Evolutionary conservation across 1,140 invertebrate species (phyloP), one percentile per base, ranked within the genome.

Genomic region (Triops longicaudatus): DNA sequence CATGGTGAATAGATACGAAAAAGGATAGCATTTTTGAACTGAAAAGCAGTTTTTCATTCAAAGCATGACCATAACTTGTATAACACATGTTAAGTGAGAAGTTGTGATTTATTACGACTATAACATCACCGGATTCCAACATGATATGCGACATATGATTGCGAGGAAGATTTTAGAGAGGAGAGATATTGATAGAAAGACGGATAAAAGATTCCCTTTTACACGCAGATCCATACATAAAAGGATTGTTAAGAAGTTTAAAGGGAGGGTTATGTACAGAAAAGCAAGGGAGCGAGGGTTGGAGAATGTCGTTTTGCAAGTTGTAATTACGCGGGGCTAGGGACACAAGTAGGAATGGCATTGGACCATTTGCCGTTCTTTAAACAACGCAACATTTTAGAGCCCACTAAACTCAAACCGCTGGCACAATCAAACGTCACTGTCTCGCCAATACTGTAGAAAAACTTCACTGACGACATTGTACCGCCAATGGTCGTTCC

Each of bases 291-390:
- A 7, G 31, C 31, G 22, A 6, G 50, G 50, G 14, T 10, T 22
- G n/a, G 50, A 63, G 17, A 63, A 6, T 10, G 31, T 37, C 31
- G 31, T 37, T 37, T 37, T 7, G 2, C 14, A 63, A 63, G 50
- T 63, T 22, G 10, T 63, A 63, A 63, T 63, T 63, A n/a, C 22
- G 50, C 50, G 14, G 50, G 50, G 50, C 6, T 63, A 31, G 82
- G 81, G 11, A 82, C 50, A 81, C 87, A 88, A 0, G 81, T 79
- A 2, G 93, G 92, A 77, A 94, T 91, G 1, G 90, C 88, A 78
- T 90, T 91, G 0, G 92, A 94, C 94, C 94, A 96, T 85, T 92
- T 91, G 26, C 92, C 92, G 82, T 91, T 92, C 81, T 89, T 90
- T 78, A 92, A 83, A 85, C 91, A 94, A 81, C 90, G 88, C 22